A percentile compares a stretch with the other conserved stretches of the same genome.
Conservation (phyloP, 2,797 vertebrate species). For the Aselliscus stoliczkanus region DNA sequence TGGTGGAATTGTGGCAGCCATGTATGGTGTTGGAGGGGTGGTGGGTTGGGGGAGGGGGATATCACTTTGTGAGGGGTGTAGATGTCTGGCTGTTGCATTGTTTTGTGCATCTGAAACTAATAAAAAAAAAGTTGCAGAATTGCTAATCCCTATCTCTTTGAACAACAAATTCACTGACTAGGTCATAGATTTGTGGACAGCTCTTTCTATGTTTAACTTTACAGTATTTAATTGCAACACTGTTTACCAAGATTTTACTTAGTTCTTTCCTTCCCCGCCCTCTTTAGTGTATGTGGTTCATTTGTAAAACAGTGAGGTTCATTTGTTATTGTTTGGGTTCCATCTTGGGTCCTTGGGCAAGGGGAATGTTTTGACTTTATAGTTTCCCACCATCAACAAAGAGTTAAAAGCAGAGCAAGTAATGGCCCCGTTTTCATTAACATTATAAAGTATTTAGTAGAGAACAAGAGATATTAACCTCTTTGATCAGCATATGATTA, state of each 20-base stretch:
- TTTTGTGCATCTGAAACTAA: no score
- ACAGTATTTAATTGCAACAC: neutral
- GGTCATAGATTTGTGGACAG: neutral
- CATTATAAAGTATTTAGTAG: neutral
- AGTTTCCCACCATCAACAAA: neutral
- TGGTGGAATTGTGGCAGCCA: no score
- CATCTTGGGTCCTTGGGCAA: neutral
- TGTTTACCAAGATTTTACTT: neutral
- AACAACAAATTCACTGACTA: neutral
- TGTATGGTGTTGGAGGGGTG: no score
- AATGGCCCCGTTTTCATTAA: neutral
- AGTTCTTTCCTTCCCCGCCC: neutral
- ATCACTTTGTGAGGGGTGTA: no score
- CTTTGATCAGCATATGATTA: neutral
- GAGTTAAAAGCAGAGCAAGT: neutral
- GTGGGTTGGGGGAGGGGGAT: no score
- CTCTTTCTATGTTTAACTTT: neutral
- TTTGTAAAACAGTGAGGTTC: neutral
- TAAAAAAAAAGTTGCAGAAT: neutral
- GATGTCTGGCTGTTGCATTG: no score
- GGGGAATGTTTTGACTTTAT: neutral
- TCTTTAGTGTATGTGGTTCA: neutral
- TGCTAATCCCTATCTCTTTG: neutral
- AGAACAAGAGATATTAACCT: neutral
- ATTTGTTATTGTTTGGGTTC: neutral